A percentile compares a stretch with the other conserved stretches of the same genome.
Conservation (phyloP, 2,797 vertebrate genomes). For the Characodon lateralis region DNA sequence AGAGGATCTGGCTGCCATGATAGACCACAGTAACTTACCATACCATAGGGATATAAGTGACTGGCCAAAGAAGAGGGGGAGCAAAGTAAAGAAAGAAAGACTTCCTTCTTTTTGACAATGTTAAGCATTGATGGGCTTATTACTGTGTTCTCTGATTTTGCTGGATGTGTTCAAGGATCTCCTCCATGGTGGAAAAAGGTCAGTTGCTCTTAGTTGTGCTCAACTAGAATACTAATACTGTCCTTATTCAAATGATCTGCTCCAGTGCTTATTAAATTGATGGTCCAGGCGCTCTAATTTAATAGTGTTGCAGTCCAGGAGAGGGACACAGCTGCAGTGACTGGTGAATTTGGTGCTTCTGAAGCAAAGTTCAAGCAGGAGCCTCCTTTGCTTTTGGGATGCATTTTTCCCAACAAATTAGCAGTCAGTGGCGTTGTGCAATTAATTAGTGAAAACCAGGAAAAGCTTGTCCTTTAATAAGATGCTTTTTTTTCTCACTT, state of each 20-base stretch:
- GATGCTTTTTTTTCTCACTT: slow-evolving; percentile 83
- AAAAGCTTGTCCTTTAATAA: slow-evolving; percentile 98
- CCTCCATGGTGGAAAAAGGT: slow-evolving; percentile 94
- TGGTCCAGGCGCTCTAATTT: slow-evolving; percentile 96
- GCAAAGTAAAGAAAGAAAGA: slow-evolving; percentile 25
- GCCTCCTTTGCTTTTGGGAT: slow-evolving; percentile 83
- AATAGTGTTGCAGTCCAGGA: slow-evolving; percentile 90
- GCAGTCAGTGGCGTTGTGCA: slow-evolving; percentile 88
- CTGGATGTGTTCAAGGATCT: slow-evolving; percentile 97
- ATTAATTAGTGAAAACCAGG: slow-evolving; percentile 93
- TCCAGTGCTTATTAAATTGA: slow-evolving; percentile 98
- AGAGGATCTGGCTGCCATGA: slow-evolving; percentile 77
- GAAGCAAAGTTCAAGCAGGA: slow-evolving; percentile 92
- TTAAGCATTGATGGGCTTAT: slow-evolving; percentile 91
- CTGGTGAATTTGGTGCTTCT: slow-evolving; percentile 88
- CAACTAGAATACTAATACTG: slow-evolving; percentile 96
- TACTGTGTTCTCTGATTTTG: slow-evolving; percentile 91
- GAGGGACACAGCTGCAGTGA: slow-evolving; percentile 87
- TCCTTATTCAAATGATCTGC: slow-evolving; percentile 99
- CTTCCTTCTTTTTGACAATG: slow-evolving; percentile 87
- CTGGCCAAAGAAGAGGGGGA: slow-evolving; percentile 40
- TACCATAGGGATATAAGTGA: slow-evolving; percentile 49
- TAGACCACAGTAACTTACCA: slow-evolving; percentile 79
- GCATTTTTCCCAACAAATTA: slow-evolving; percentile 88
- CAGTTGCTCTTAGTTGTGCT: slow-evolving; percentile 98